Evolutionary conservation across 2,113 vertebrate genomes (phyloP).

Genomic region (Hippocampus abdominalis): DNA sequence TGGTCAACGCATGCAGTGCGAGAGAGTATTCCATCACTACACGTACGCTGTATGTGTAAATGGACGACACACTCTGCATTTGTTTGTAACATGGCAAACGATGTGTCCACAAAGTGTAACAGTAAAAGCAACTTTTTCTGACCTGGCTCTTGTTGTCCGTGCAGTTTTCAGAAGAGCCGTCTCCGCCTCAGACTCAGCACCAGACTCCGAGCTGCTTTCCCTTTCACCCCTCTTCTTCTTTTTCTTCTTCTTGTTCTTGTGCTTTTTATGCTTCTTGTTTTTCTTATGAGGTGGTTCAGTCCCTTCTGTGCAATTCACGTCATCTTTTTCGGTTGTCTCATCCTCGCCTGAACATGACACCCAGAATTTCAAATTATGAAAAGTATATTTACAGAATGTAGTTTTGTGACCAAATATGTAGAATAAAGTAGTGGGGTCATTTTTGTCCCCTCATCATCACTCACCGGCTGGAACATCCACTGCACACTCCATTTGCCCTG

Average conservation of each 20-base stretch:
- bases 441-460: background rate
- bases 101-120: background rate
- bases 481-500: constrained; percentile 62
- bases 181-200: constrained; percentile 74
- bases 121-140: constrained; percentile 1
- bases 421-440: background rate
- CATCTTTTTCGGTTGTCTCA: constrained; percentile 68
- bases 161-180: constrained; percentile 48
- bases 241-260: constrained; percentile 97
- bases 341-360: constrained; percentile 55
- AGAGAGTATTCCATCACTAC: too few species aligned
- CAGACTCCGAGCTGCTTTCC: constrained; percentile 78
- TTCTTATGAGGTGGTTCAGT: constrained; percentile 85
- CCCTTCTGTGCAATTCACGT: constrained; percentile 70
- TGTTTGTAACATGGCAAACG: background rate
- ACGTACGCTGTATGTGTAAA: background rate
- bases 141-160: constrained; percentile 74
- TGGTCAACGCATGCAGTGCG: too few species aligned
- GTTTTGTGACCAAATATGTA: background rate
- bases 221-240: constrained; percentile 92
- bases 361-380: constrained; percentile 10
- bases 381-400: background rate
- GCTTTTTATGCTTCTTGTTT: constrained; percentile 95
- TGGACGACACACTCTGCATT: background rate
- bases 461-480: constrained; percentile 64